phyloP scores from a whole-genome alignment of 2,888 invertebrate genomes.

The Nemapogon koenigi region DNA sequence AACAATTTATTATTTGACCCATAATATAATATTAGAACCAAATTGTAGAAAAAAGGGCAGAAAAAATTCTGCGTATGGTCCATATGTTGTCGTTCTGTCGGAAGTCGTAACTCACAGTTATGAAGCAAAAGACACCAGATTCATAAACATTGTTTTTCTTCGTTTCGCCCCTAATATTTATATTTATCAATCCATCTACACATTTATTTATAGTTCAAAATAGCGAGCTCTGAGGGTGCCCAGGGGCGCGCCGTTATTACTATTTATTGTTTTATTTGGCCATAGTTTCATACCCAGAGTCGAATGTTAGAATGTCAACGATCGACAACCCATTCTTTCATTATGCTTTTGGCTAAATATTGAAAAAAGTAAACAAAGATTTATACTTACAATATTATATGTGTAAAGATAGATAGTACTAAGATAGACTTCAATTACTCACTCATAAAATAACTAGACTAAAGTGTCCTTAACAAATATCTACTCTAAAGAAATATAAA shows the following conservation, averaged over 20 bases:
- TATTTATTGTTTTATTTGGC: slow-evolving; percentile 62
- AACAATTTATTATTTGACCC: too few relatives aligned
- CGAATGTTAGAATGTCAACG: too few relatives aligned
- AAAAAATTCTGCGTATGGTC: slow-evolving; percentile 53
- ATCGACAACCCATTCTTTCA: too few relatives aligned
- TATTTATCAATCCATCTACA: slow-evolving; percentile 66
- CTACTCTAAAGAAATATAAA: too few relatives aligned
- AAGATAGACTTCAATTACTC: too few relatives aligned
- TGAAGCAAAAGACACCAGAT: slow-evolving; percentile 64
- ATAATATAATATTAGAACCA: too few relatives aligned
- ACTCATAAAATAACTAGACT: too few relatives aligned
- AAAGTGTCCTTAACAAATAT: too few relatives aligned
- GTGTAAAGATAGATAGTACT: too few relatives aligned
- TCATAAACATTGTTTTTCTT: slow-evolving; percentile 66
- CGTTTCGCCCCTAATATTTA: slow-evolving; percentile 64
- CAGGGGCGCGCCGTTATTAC: slow-evolving; percentile 50
- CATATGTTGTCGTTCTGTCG: slow-evolving; percentile 56
- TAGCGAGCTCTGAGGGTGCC: slow-evolving; percentile 59
- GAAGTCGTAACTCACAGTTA: slow-evolving; percentile 65
- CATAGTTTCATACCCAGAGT: slow-evolving; percentile 47
- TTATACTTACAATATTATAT: too few relatives aligned
- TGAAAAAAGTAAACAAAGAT: too few relatives aligned
- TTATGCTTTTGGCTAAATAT: too few relatives aligned
- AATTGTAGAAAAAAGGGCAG: neutral
- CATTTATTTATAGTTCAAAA: slow-evolving; percentile 63